Evolutionary conservation across 2,113 vertebrate genomes (phyloP).

Genomic region (Misgurnus mizolepis): DNA sequence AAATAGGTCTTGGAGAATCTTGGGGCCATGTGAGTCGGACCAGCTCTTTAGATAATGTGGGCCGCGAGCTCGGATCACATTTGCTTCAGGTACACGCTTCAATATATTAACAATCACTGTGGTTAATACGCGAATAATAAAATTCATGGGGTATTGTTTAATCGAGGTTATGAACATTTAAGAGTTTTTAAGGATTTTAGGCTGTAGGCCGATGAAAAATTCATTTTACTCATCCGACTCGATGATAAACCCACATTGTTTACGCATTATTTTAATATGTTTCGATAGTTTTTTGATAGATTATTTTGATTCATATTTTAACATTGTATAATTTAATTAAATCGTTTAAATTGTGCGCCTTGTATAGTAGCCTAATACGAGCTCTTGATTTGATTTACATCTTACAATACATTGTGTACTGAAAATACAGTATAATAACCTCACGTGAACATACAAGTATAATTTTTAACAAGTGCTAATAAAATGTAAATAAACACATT

Average conservation of each 20-base stretch:
- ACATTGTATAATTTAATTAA: too few species aligned
- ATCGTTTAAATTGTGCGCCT: background rate
- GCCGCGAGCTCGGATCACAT: constrained; percentile 91
- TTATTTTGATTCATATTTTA: background rate
- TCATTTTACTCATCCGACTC: too few species aligned
- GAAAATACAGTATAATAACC: too few species aligned
- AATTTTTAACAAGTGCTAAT: background rate
- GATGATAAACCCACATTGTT: background rate
- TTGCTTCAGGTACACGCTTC: constrained; percentile 86
- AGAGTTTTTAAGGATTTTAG: too few species aligned
- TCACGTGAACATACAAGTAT: background rate
- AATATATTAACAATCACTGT: background rate
- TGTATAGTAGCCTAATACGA: too few species aligned
- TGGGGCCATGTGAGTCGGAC: constrained; percentile 91
- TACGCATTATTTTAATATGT: background rate
- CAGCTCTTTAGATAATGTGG: constrained; percentile 88
- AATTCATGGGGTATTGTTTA: too few species aligned
- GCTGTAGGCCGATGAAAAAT: too few species aligned
- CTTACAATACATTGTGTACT: too few species aligned
- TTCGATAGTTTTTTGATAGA: background rate
- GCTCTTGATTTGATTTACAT: too few species aligned
- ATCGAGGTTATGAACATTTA: too few species aligned
- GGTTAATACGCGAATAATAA: too few species aligned
- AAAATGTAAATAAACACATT: background rate
- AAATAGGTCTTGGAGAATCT: constrained; percentile 91